Conservation (phyloP, 2,113 vertebrate genomes). For the Stegastes partitus region DNA sequence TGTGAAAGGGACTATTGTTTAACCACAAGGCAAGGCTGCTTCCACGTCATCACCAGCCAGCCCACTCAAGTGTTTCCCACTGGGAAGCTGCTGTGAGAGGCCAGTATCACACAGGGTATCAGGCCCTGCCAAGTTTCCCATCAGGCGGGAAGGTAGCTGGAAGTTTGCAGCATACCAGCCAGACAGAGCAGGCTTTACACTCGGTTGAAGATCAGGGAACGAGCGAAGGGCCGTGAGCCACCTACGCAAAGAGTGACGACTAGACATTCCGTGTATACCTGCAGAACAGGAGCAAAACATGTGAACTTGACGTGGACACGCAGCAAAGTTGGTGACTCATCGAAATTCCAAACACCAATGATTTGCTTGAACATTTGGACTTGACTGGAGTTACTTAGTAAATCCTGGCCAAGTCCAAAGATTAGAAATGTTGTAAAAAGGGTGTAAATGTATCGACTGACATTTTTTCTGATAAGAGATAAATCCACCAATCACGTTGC, state of each 20-base stretch:
- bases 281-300: too few species aligned
- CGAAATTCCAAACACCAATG: neutral
- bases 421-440: neutral
- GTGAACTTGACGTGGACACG: too few species aligned
- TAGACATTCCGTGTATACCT: neutral
- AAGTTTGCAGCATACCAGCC: constrained; percentile 34
- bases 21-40: neutral
- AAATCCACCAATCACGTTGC: neutral
- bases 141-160: constrained; percentile 54
- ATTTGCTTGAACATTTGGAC: neutral
- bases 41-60: constrained; percentile 21
- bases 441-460: too few species aligned
- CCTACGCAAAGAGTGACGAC: neutral
- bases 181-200: neutral
- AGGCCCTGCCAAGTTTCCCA: constrained; percentile 52
- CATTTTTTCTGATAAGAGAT: neutral
- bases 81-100: constrained; percentile 28
- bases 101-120: constrained; percentile 15
- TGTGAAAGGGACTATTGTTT: constrained; percentile 45
- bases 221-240: neutral
- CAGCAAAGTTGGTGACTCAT: too few species aligned
- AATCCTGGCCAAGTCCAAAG: neutral
- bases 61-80: constrained; percentile 33
- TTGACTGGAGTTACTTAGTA: neutral
- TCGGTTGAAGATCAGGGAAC: neutral